Evolutionary conservation across 2,113 vertebrate genomes (phyloP), one percentile per base, ranked within the genome.

Genomic region (Nansenia antarctica): DNA sequence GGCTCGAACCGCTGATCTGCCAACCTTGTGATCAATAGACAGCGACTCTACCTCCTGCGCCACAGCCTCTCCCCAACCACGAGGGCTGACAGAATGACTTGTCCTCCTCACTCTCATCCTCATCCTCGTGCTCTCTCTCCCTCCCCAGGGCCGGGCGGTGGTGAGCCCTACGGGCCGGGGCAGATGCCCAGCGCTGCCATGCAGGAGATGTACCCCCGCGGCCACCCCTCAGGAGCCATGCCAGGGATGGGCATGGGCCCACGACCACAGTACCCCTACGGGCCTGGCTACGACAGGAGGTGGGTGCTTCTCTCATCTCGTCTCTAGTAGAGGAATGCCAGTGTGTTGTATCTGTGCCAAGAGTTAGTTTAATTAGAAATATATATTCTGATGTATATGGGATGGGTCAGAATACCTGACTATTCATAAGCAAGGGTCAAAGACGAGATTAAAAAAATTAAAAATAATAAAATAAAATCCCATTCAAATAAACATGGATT

Each of bases 181-280:
- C 95, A 95, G 85, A 92, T 97, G 90, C 87, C 96, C 84, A 90
- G 93, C 58, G 91, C 94, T 83, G 87, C 92, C 73, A 90, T 96
- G 91, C 95, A 96, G 83, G 96, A 98, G 57, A 87, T 96, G 90
- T 97, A 95, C 79, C 92, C 89, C 86, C 94, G 94, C 54, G 86
- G 86, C 37, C 91, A 88, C 4, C 89, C 94, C 22, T 92, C 95
- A 0, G 93, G 92, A 54, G 89, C 92, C 2, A 88, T 94, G 88
- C 88, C 93, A 70, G 92, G 88, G 31, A 89, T 97, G 89, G 92
- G 92, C 54, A 91, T 95, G 87, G 91, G 92, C 67, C 94, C 96
- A 73, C 89, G 95, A 47, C 93, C 95, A 67, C 96, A 96, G 87
- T 96, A 94, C 75, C 89, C 95, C n/a, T 98, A 95, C 1, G 92